These are phyloP conservation scores for Actinia tenebrosa DNA, from an alignment of 64 coral and sea anemone species.

Conservation along the genomic window DNA sequence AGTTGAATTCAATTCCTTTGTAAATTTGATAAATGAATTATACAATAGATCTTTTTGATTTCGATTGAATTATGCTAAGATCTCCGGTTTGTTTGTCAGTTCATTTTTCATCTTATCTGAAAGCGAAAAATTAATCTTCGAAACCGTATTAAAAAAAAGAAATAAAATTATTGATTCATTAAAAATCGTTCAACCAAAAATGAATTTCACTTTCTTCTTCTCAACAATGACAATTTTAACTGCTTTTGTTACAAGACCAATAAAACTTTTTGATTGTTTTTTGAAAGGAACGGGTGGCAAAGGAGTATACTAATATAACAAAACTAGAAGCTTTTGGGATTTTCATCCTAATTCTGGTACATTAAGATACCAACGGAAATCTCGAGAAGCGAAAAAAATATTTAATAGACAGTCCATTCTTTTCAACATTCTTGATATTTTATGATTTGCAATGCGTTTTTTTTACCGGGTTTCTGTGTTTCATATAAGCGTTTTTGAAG, in stretches of 20 bases:
- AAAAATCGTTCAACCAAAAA: background rate
- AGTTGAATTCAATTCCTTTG: background rate
- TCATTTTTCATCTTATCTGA: too few relatives aligned
- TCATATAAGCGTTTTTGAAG: too few relatives aligned
- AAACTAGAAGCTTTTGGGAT: background rate
- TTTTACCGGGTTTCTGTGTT: too few relatives aligned
- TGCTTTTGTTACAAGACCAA: background rate
- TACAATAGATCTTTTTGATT: background rate
- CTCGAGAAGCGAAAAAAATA: too few relatives aligned
- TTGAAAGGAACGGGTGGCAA: background rate
- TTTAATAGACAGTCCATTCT: too few relatives aligned
- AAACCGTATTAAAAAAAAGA: too few relatives aligned
- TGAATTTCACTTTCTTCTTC: background rate
- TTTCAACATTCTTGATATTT: too few relatives aligned
- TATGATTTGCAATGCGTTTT: too few relatives aligned
- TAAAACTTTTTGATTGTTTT: background rate
- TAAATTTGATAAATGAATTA: background rate
- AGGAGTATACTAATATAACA: background rate
- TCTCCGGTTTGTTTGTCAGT: background rate
- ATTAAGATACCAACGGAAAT: too few relatives aligned
- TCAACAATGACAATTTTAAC: background rate
- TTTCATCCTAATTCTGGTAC: too few relatives aligned
- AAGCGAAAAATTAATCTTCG: too few relatives aligned
- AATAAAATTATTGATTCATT: too few relatives aligned
- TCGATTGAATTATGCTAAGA: background rate